phyloP scores from a whole-genome alignment of 2,888 invertebrate genomes.

The Coelogynopora nodosa region DNA sequence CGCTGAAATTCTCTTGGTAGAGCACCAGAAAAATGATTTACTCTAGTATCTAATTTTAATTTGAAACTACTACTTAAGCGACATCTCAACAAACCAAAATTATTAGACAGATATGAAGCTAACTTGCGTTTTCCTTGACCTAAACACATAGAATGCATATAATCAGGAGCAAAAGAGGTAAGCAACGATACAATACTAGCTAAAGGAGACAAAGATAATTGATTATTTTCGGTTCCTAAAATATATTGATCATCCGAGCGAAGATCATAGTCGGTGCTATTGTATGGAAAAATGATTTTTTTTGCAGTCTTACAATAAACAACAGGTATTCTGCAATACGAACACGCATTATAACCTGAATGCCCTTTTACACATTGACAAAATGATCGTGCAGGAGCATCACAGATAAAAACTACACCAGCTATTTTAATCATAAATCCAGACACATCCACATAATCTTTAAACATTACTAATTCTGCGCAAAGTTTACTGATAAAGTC shows the following conservation, averaged over 20 bases:
- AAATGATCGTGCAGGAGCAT: slow-evolving; percentile 48
- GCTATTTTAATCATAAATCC: not conserved
- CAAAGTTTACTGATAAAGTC: slow-evolving; percentile 44
- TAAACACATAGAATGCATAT: slow-evolving; percentile 45
- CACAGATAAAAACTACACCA: slow-evolving; percentile 47
- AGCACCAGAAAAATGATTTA: not conserved
- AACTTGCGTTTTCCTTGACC: not conserved
- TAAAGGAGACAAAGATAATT: slow-evolving; percentile 44
- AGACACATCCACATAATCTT: not conserved
- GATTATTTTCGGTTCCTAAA: slow-evolving; percentile 39
- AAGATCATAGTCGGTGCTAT: slow-evolving; percentile 21
- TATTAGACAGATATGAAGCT: slow-evolving; percentile 27
- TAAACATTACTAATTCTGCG: slow-evolving; percentile 11
- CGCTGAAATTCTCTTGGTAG: slow-evolving; percentile 23
- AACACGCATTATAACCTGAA: slow-evolving; percentile 45
- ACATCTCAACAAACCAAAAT: not conserved
- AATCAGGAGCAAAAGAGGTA: slow-evolving; percentile 48
- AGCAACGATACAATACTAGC: slow-evolving; percentile 42
- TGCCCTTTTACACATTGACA: slow-evolving; percentile 46
- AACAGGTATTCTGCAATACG: slow-evolving; percentile 39
- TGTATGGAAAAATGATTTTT: slow-evolving; percentile 22
- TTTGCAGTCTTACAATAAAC: not conserved
- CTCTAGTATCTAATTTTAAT: not conserved
- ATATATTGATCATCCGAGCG: not conserved
- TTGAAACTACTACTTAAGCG: not conserved